Base-by-base conservation (phyloP, 2,888 invertebrate genomes). In the Chrysodeixis includens region DNA sequence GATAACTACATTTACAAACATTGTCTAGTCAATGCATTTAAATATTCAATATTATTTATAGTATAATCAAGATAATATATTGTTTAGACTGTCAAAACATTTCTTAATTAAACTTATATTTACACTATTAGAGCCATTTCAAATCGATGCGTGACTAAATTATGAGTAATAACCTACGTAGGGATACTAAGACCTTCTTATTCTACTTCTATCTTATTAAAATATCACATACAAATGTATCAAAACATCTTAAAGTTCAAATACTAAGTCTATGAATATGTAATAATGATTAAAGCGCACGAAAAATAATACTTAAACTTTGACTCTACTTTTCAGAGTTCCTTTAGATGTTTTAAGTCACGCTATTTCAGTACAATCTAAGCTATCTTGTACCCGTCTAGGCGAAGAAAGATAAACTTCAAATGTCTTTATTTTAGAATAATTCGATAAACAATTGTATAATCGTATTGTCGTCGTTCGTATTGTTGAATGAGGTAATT, bases 341-440 rank as follows among this genome's bases (percentile, higher is more conserved):
- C 53, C 51, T 62, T 12, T 62, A 46, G 66, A 52, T 71, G 49
- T 49, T 56, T 56, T 73, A 56, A 49, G 69, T 73, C 74, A 74
- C 78, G 74, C 78, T 73, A 74, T 53, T 63, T 26, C 74, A 62
- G 46, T 22, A 51, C 60, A 57, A 57, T 60, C 35, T 62, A 16
- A 63, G 18, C 56, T 61, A 73, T 73, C 46, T 53, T 62, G 66
- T 60, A 51, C 46, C 18, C 35, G 22, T 59, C 44, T 73, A 73
- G 68, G 74, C 56, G 64, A 74, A 76, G 62, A n/a, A 46, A 5
- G 49, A 46, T 56, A 44, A 76, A 72, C 56, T 59, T 74, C 22
- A 6, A 71, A 74, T 57, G 77, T 40, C 60, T 74, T 72, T 51
- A 74, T 62, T 76, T 49, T 18, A 2, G 46, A 49, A 49, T 49